Evolutionary conservation across 2,797 vertebrate genomes (phyloP), one percentile per base, ranked within the genome.

Genomic region (Yasuhikotakia modesta): DNA sequence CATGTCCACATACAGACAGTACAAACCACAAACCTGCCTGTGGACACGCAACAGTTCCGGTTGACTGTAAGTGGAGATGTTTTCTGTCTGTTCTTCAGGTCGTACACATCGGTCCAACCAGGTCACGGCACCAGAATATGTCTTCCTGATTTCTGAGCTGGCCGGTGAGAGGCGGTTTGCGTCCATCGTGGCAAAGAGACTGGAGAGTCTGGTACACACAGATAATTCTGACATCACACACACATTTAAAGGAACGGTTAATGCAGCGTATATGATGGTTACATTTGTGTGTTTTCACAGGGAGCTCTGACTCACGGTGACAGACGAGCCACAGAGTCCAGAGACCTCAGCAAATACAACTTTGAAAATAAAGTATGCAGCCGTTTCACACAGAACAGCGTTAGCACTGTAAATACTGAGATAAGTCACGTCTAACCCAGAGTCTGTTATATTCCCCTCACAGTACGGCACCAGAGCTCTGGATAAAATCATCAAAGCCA

Each of bases 261-360:
- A n/a, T n/a, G n/a, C n/a, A n/a, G n/a, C n/a, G n/a, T n/a, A n/a
- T n/a, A n/a, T n/a, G n/a, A n/a, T n/a, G n/a, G n/a, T n/a, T n/a
- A n/a, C n/a, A n/a, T 27, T 1, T 64, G 55, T 50, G 30, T 50
- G 2, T 53, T 84, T 63, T 73, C 79, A 16, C 84, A 99, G 97
- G 98, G 98, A 32, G 97, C 98, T 48, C 89, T 99, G 87, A 99
- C 98, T 8, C 98, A 99, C 0, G 98, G 98, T 35, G 98, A 99
- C 92, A 90, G 98, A 80, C 89, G 97, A 74, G 97, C 98, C 81
- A 98, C 97, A 0, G 98, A 99, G 78, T 94, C 96, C 75, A 94
- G 98, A 75, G 97, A 99, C 86, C 91, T 99, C 84, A 99, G 98
- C 96, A 99, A 99, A 87, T 99, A 99, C 92, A 99, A 99, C 86